Conservation (phyloP, 92 coral and sea anemone genomes). For the Isaurus tuberculatus region DNA sequence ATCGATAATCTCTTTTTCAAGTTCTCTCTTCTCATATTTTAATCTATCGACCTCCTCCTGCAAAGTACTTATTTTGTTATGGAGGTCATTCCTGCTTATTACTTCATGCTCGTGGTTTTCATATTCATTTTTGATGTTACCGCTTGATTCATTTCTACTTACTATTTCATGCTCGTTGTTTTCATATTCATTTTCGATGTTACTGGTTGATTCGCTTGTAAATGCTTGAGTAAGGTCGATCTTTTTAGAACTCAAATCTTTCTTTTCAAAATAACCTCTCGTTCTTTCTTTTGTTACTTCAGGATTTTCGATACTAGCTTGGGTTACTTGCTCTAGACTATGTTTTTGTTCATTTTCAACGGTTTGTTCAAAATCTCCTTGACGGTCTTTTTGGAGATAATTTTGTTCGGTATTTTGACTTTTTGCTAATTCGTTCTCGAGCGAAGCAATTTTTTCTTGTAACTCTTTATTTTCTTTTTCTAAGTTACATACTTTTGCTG, state of each 20-base stretch:
- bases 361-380: slow-evolving; percentile 70
- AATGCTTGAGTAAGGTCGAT: slow-evolving; percentile 33
- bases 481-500: slow-evolving; percentile 15
- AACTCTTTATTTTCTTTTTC: slow-evolving; percentile 61
- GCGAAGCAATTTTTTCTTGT: slow-evolving; percentile 70
- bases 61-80: slow-evolving; percentile 36
- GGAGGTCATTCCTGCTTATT: slow-evolving; percentile 50
- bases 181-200: slow-evolving; percentile 46
- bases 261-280: slow-evolving; percentile 46
- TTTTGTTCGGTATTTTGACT: slow-evolving; percentile 70
- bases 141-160: slow-evolving; percentile 50
- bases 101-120: slow-evolving; percentile 58
- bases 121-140: slow-evolving; percentile 45
- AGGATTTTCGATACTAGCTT: slow-evolving; percentile 30
- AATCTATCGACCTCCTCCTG: slow-evolving; percentile 47
- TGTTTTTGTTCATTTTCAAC: slow-evolving; percentile 50
- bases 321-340: slow-evolving; percentile 55
- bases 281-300: slow-evolving; percentile 25
- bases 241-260: slow-evolving; percentile 61
- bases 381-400: slow-evolving; percentile 63
- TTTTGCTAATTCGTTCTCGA: slow-evolving; percentile 72
- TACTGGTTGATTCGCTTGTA: slow-evolving; percentile 53
- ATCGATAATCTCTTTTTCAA: slow-evolving; percentile 55
- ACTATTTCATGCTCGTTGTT: slow-evolving; percentile 56
- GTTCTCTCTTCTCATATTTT: slow-evolving; percentile 58